Conservation (phyloP, 1,140 invertebrate species). For the Aphelinus atriplicis region DNA sequence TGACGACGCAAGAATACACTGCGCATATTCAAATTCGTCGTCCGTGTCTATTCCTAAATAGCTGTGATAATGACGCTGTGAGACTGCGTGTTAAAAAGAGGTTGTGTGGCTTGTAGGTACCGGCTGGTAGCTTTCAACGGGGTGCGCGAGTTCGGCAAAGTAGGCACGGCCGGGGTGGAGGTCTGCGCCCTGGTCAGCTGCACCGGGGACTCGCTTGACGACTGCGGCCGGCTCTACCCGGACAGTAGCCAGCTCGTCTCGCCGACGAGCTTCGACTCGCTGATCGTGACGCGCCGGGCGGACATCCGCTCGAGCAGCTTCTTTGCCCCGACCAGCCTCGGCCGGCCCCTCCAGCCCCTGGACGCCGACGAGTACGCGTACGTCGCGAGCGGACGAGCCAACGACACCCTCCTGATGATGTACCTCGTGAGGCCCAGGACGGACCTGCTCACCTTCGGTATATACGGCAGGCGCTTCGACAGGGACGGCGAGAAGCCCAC, state of each 20-base stretch:
- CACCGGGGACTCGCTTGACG: slow-evolving; percentile 1
- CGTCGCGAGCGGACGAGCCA: background rate
- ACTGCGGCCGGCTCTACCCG: slow-evolving; percentile 16
- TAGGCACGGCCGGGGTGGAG: slow-evolving; percentile 6
- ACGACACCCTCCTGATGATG: slow-evolving; percentile 7
- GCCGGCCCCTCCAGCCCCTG: background rate
- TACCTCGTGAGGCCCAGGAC: slow-evolving; percentile 1
- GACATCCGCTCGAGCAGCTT: background rate
- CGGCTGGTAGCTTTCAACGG: slow-evolving; percentile 21
- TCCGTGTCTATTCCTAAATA: no score
- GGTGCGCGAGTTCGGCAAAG: background rate
- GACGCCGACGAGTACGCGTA: slow-evolving; percentile 9
- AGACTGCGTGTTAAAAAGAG: no score
- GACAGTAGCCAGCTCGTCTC: background rate
- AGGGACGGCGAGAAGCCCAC: slow-evolving; percentile 2
- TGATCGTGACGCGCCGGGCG: slow-evolving; percentile 13
- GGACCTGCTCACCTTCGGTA: slow-evolving; percentile 2
- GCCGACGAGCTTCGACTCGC: background rate
- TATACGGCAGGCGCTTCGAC: slow-evolving; percentile 6
- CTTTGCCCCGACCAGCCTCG: slow-evolving; percentile 10
- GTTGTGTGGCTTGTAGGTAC: slow-evolving; percentile 8
- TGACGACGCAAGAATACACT: no score
- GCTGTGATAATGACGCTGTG: no score
- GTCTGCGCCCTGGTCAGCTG: slow-evolving; percentile 21
- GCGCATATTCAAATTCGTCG: no score